Base-by-base conservation (phyloP, 2,797 vertebrate genomes). In the Bradypodion pumilum region DNA sequence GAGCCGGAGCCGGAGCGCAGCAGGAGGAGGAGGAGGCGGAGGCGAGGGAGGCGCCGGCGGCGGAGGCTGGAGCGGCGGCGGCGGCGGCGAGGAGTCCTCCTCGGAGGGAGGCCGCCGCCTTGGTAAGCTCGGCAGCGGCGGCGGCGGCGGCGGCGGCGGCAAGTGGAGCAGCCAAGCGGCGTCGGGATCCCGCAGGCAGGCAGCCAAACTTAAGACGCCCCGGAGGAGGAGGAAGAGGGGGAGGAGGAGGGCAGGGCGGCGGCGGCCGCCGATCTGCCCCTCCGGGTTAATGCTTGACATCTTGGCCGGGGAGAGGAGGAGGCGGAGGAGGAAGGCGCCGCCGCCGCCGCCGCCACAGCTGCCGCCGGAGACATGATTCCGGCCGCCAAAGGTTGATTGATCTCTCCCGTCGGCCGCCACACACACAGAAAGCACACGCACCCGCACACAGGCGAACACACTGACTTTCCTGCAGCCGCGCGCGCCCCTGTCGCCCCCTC, bases 231-330 rank as follows among this genome's bases (percentile, higher is more conserved):
- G 23, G 49, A 60, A 52, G 49, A 86, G 89, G 27, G 90, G 76
- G 8, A 35, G 23, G 49, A 60, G 52, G 49, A 86, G 89, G 27
- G 90, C 89, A 93, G 95, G 95, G 95, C 85, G 1, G 82, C 88
- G 88, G 76, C 86, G 68, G 90, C 88, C 93, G 95, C 94, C 95
- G 95, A 96, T 96, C 96, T 95, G 96, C 93, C 95, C 92, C 95
- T 95, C 95, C 92, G 92, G 95, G 95, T 95, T 96, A 96, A 96
- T 95, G 95, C 96, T 96, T 95, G 97, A 96, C 96, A 95, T 95
- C 95, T 94, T 90, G 95, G 93, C 94, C 89, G 94, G 96, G 35
- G 52, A 42, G 21, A 59, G 65, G n/a, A n/a, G n/a, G n/a, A n/a
- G n/a, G n/a, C n/a, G n/a, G n/a, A n/a, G n/a, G n/a, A n/a, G n/a